Evolutionary conservation across 2,888 invertebrate genomes (phyloP).

Genomic region (Vanessa cardui): DNA sequence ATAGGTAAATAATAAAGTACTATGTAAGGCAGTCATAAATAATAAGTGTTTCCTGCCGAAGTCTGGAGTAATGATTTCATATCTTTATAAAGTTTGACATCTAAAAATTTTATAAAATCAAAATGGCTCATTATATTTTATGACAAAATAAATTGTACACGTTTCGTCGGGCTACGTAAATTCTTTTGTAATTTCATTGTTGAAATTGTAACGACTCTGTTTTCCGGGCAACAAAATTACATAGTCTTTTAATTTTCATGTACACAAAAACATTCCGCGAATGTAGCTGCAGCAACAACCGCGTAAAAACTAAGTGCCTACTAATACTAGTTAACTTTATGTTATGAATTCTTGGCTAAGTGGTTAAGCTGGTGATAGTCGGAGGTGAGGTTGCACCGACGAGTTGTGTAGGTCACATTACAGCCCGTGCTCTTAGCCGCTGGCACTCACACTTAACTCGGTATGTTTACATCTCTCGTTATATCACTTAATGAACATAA

Average conservation of each 20-base stretch:
- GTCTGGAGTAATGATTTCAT: too few species aligned
- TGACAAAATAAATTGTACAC: slow-evolving; percentile 8
- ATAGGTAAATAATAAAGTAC: background rate
- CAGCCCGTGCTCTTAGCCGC: slow-evolving; percentile 19
- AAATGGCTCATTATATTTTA: slow-evolving; percentile 10
- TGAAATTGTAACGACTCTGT: slow-evolving; percentile 22
- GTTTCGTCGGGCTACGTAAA: slow-evolving; percentile 14
- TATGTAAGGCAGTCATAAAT: background rate
- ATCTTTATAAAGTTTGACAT: background rate
- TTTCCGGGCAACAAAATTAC: slow-evolving; percentile 16
- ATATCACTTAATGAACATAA: slow-evolving; percentile 52
- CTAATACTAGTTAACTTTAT: slow-evolving; percentile 42
- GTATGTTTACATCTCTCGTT: slow-evolving; percentile 45
- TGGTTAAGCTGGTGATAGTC: slow-evolving; percentile 47
- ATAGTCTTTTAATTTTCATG: slow-evolving; percentile 31
- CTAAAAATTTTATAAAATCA: slow-evolving; percentile 7
- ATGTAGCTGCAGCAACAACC: slow-evolving; percentile 25
- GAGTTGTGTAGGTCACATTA: slow-evolving; percentile 38
- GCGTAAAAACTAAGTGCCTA: slow-evolving; percentile 39
- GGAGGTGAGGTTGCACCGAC: slow-evolving; percentile 33
- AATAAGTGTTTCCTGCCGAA: too few species aligned
- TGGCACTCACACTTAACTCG: slow-evolving; percentile 32
- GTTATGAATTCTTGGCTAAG: slow-evolving; percentile 49
- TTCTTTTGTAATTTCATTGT: slow-evolving; percentile 24
- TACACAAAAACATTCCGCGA: slow-evolving; percentile 23